Evolutionary conservation across 2,888 invertebrate genomes (phyloP).

Genomic region (Muscina levida): DNA sequence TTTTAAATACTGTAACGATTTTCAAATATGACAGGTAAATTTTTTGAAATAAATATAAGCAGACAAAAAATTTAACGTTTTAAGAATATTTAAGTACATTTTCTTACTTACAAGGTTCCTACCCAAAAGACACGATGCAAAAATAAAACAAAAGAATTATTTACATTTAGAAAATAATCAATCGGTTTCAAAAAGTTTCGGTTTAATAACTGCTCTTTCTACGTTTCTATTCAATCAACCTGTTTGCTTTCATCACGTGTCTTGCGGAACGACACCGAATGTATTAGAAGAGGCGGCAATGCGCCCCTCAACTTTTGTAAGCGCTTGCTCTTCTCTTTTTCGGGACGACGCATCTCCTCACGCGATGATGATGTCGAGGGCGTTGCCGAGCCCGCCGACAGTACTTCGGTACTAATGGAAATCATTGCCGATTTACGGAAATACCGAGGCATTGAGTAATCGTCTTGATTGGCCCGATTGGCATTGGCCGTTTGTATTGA

Average conservation of each 20-base stretch:
- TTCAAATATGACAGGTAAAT: not conserved
- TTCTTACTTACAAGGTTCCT: not conserved
- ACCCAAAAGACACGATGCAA: not conserved
- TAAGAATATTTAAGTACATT: constrained; percentile 17
- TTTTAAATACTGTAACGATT: constrained; percentile 34
- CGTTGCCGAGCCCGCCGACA: constrained; percentile 65
- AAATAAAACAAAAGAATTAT: not conserved
- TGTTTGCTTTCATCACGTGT: constrained; percentile 75
- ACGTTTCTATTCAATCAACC: constrained; percentile 71
- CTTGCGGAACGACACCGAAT: constrained; percentile 77
- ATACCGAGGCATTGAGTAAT: constrained; percentile 84
- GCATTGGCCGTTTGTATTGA: constrained; percentile 81
- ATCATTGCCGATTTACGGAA: constrained; percentile 80
- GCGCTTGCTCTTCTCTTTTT: constrained; percentile 78
- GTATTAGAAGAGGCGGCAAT: constrained; percentile 78
- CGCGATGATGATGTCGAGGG: constrained; percentile 70
- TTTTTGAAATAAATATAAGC: not conserved
- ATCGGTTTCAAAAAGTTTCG: no score
- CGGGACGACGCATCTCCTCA: constrained; percentile 72
- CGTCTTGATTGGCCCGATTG: constrained; percentile 79
- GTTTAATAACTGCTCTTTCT: no score
- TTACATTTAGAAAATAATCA: not conserved
- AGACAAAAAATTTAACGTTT: not conserved
- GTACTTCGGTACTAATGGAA: constrained; percentile 76
- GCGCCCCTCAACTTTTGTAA: constrained; percentile 78